A percentile compares a stretch with the other conserved stretches of the same genome.
Conservation (phyloP, 2,888 invertebrate species). For the Therioaphis trifolii region DNA sequence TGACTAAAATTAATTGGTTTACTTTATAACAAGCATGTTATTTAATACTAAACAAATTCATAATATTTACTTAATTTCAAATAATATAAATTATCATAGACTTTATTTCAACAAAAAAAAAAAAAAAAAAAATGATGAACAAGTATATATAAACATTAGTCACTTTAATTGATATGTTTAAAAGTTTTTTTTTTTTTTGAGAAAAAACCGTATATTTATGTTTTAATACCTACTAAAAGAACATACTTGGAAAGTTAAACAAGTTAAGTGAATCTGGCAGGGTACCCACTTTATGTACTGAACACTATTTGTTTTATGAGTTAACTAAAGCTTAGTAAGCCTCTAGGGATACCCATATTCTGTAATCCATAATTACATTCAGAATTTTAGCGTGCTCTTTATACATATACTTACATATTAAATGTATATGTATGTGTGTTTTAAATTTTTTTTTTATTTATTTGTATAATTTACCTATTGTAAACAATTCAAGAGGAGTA, state of each 20-base stretch:
- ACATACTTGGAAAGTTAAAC: not conserved
- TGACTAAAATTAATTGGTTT: not conserved
- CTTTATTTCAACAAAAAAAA: not conserved
- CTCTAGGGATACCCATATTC: not conserved
- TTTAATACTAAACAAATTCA: not conserved
- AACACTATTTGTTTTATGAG: slow-evolving; percentile 17
- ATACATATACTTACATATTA: not conserved
- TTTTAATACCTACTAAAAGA: not conserved
- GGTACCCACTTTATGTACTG: not conserved
- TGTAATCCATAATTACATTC: slow-evolving; percentile 18
- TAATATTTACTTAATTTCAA: no score
- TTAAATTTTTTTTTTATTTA: no score
- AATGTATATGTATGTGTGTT: no score
- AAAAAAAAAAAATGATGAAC: no score
- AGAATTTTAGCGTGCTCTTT: not conserved
- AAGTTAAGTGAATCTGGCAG: slow-evolving; percentile 9
- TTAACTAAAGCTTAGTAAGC: slow-evolving; percentile 19
- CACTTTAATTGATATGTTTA: not conserved
- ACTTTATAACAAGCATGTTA: not conserved
- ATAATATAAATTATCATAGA: not conserved
- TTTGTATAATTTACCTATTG: no score
- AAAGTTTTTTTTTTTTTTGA: not conserved
- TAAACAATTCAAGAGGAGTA: no score
- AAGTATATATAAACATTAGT: not conserved
- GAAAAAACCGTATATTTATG: not conserved